A percentile compares a stretch with the other conserved stretches of the same genome.
phyloP scores from a whole-genome alignment of 2,113 vertebrate species.

The Myotis brandtii region DNA sequence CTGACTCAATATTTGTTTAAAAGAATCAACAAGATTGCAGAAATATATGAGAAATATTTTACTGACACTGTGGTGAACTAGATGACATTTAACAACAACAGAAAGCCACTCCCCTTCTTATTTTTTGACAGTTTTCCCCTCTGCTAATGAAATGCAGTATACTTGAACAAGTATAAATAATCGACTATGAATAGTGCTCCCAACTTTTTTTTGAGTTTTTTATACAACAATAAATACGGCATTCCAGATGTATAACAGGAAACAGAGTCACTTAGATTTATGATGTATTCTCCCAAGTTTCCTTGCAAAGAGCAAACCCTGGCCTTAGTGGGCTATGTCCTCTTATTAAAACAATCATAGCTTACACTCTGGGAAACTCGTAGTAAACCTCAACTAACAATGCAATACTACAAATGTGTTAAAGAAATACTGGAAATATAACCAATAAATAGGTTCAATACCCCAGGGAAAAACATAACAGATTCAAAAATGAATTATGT shows the following conservation, averaged over 20 bases:
- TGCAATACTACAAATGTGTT: background rate
- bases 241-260: slow-evolving; percentile 64
- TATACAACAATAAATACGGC: slow-evolving; percentile 73
- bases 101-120: slow-evolving; percentile 55
- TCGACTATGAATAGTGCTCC: background rate
- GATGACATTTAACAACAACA: slow-evolving; percentile 54
- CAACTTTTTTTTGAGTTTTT: slow-evolving; percentile 41
- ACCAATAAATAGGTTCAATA: background rate
- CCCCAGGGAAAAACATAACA: background rate
- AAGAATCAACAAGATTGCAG: slow-evolving; percentile 73
- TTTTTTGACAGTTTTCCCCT: slow-evolving; percentile 62
- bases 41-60: slow-evolving; percentile 7
- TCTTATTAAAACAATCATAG: slow-evolving; percentile 55
- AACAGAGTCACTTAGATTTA: slow-evolving; percentile 72
- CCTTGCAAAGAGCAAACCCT: slow-evolving; percentile 45
- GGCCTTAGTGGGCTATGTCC: background rate
- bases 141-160: slow-evolving; percentile 58
- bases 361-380: background rate
- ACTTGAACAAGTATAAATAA: slow-evolving; percentile 70
- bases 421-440: background rate
- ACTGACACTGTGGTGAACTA: slow-evolving; percentile 26
- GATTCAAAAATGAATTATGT: background rate
- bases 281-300: slow-evolving; percentile 59
- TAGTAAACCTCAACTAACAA: background rate
- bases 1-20: slow-evolving; percentile 78